Evolutionary conservation across 2,113 vertebrate species (phyloP).

Genomic region (Eublepharis macularius): DNA sequence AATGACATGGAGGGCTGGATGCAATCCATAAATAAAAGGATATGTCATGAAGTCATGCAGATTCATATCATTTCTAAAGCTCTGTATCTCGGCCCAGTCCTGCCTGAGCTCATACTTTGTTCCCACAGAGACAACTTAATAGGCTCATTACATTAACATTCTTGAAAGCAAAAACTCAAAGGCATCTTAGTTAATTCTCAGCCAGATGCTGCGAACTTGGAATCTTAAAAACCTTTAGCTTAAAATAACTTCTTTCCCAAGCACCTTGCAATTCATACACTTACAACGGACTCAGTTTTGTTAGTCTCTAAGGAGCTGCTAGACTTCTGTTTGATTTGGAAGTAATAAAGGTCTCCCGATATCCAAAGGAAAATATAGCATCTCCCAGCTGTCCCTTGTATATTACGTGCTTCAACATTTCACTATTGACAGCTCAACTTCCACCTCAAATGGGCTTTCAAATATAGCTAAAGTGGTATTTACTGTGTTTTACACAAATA

Average conservation of each 20-base stretch:
- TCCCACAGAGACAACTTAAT: constrained; percentile 38
- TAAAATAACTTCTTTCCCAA: constrained; percentile 61
- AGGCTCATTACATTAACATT: constrained; percentile 43
- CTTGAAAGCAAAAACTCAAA: constrained; percentile 47
- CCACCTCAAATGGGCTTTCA: too few species aligned
- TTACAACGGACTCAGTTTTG: too few species aligned
- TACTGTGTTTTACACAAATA: not conserved
- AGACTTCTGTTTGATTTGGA: too few species aligned
- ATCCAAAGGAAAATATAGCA: too few species aligned
- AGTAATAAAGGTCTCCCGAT: not conserved
- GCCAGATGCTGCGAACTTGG: constrained; percentile 34
- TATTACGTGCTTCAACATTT: not conserved
- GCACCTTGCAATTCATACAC: too few species aligned
- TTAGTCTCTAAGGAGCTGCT: too few species aligned
- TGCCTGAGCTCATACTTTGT: constrained; percentile 25
- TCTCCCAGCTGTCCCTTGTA: not conserved
- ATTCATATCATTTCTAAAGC: not conserved
- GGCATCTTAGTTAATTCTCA: constrained; percentile 35
- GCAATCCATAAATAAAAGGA: constrained; percentile 48
- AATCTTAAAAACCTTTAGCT: constrained; percentile 53
- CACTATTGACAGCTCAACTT: not conserved
- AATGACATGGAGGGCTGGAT: constrained; percentile 39
- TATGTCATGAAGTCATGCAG: constrained; percentile 32
- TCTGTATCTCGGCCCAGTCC: constrained; percentile 8
- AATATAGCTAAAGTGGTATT: not conserved